Evolutionary conservation across 2,888 invertebrate genomes (phyloP), one percentile per base, ranked within the genome.

Genomic region (Andrena haemorrhoa): DNA sequence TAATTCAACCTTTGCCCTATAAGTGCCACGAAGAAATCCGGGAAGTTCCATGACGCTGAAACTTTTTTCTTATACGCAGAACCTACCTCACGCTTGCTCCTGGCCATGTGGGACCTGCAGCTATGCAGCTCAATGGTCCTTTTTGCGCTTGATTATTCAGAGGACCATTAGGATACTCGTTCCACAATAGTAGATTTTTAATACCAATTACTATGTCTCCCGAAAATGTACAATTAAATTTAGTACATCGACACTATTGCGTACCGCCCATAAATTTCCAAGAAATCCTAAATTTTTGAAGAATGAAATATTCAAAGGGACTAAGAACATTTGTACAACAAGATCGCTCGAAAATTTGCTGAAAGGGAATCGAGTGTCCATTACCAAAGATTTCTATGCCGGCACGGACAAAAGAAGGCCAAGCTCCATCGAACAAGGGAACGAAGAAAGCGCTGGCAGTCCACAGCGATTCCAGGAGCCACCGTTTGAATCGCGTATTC

Each of bases 401-500:
- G 64, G 31, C 35, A 23, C 47, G 49, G 61, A 29, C 53, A 69
- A 76, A 76, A 64, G 68, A 74, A 65, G 26, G 47, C 41, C 33
- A 49, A 65, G 2, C 33, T 7, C 5, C n/a, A 2, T 8, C 47
- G 64, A 73, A 35, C 16, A 65, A 65, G 26, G 26, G 41, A 47
- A 53, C 53, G 61, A 41, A 68, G 71, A 26, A 61, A 53, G 8
- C 23, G 47, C 10, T 29, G 41, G 58, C 53, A 61, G 69, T 47
- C 16, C 41, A 47, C 10, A 78, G 31, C 74, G 68, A 64, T 74
- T 80, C 74, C 31, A 20, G 31, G n/a, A 69, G 69, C 58, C 12
- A 60, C 41, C 49, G 75, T 53, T 58, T 41, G 56, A 70, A 85
- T 88, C 82, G 82, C 84, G 84, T 80, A 84, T 86, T 73, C 79